phyloP scores from a whole-genome alignment of 2,113 vertebrate species.

The Apodemus speciosus region DNA sequence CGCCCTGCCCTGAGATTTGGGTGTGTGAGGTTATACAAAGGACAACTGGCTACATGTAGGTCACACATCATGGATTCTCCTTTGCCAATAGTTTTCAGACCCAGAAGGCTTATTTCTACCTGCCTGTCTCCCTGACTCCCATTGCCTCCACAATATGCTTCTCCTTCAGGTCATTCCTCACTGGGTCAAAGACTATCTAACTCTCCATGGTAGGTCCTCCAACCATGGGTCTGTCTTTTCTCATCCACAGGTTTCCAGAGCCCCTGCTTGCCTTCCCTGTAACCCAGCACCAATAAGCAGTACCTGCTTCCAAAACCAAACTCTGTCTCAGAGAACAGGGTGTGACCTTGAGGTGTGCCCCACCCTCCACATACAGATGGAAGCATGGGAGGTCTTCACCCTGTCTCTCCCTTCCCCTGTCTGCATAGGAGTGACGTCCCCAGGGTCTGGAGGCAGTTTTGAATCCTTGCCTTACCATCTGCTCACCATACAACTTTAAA shows the following conservation, averaged over 20 bases:
- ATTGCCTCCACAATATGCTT: background rate
- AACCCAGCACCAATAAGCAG: background rate
- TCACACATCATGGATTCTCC: background rate
- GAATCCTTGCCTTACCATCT: background rate
- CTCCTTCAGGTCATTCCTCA: background rate
- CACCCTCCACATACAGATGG: background rate
- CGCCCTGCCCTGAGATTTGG: background rate
- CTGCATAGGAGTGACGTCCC: background rate
- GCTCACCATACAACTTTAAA: background rate
- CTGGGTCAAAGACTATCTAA: background rate
- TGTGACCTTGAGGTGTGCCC: background rate
- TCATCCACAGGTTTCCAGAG: background rate
- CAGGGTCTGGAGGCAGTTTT: background rate
- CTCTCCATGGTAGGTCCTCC: background rate
- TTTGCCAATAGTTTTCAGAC: background rate
- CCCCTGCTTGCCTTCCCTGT: background rate
- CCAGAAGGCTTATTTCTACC: background rate
- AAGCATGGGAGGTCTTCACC: background rate
- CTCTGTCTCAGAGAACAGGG: background rate
- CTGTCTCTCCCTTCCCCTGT: background rate
- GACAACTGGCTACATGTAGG: background rate
- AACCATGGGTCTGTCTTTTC: background rate
- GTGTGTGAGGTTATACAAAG: background rate
- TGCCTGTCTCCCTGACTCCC: background rate
- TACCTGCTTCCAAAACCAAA: background rate